phyloP scores from a whole-genome alignment of 2,113 vertebrate genomes.

The Sturnira hondurensis region DNA sequence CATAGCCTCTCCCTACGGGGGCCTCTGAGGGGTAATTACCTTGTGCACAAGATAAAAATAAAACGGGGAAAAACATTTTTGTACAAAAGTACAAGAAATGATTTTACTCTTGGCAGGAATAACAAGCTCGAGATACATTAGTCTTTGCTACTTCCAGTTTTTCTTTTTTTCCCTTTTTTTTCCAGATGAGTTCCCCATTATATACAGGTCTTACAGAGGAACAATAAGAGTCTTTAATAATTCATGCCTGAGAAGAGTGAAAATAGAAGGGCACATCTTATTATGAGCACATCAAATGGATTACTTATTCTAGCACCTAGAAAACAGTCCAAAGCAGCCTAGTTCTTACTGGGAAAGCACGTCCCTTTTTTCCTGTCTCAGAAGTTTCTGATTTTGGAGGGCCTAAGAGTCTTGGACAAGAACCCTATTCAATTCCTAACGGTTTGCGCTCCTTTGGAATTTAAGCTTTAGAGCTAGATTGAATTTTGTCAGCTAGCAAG shows the following conservation, averaged over 20 bases:
- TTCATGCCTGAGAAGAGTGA: conserved; percentile 39
- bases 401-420: not conserved
- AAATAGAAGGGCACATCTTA: not conserved
- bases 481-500: not conserved
- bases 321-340: not conserved
- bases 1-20: not conserved
- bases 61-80: not conserved
- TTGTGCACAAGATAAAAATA: conserved; percentile 11
- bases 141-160: not conserved
- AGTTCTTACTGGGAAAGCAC: conserved; percentile 57
- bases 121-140: not conserved
- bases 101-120: not conserved
- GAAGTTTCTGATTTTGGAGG: not conserved
- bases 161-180: not conserved
- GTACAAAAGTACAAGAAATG: not conserved
- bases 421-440: not conserved
- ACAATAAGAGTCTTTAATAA: conserved; percentile 40
- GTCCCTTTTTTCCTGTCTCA: conserved; percentile 30
- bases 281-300: conserved; percentile 24
- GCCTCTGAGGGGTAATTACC: conserved; percentile 40
- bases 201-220: conserved; percentile 14
- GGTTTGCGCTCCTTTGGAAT: not conserved
- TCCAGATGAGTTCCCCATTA: conserved; percentile 19
- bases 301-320: conserved; percentile 42
- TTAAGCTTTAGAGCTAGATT: not conserved